phyloP scores from a whole-genome alignment of 2,113 vertebrate genomes.

The Hypanus sabinus region DNA sequence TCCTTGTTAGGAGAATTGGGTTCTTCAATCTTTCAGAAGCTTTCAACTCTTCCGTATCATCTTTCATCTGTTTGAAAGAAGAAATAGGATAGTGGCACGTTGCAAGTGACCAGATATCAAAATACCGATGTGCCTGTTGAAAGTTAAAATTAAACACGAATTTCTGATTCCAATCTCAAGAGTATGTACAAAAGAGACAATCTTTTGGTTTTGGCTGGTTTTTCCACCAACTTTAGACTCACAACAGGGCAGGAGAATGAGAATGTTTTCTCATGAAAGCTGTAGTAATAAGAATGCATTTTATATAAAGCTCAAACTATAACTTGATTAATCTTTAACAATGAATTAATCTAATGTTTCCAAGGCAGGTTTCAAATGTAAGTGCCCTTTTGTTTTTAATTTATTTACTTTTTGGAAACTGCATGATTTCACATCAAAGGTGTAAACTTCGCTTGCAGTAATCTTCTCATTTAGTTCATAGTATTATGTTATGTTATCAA shows the following conservation, averaged over 20 bases:
- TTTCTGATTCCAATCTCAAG: neutral
- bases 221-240: neutral
- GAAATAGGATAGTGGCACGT: neutral
- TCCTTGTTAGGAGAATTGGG: neutral
- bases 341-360: neutral
- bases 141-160: neutral
- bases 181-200: neutral
- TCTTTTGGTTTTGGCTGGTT: too few species aligned
- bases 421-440: neutral
- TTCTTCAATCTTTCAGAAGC: neutral
- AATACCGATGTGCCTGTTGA: neutral
- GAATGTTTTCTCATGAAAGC: neutral
- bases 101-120: neutral
- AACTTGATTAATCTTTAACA: neutral
- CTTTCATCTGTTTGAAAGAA: neutral
- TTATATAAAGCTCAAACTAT: neutral
- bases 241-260: neutral
- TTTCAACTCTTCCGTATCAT: neutral
- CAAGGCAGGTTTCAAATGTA: neutral
- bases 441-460: neutral
- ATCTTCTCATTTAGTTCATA: neutral
- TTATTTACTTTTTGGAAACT: neutral
- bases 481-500: neutral
- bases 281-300: neutral
- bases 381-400: neutral